Conservation (phyloP, 2,797 vertebrate species). For the Distichodus sexfasciatus region DNA sequence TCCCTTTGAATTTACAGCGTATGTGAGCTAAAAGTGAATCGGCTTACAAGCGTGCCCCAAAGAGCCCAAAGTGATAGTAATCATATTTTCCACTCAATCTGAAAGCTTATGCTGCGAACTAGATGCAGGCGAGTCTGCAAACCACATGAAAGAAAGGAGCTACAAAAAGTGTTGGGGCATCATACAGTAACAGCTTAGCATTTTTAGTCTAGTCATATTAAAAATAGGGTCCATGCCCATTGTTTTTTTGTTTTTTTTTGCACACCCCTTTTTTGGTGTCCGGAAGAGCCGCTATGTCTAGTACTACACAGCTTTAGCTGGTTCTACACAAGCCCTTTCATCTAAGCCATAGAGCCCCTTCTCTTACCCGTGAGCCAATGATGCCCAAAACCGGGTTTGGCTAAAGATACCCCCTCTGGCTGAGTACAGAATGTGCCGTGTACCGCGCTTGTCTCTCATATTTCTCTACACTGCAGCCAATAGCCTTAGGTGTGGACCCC, state of each 20-base stretch:
- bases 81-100: slow-evolving; percentile 44
- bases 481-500: slow-evolving; percentile 30
- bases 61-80: slow-evolving; percentile 31
- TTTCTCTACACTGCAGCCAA: slow-evolving; percentile 41
- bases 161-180: slow-evolving; percentile 20
- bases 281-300: slow-evolving; percentile 3
- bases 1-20: slow-evolving; percentile 37
- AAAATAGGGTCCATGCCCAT: neutral
- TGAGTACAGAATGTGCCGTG: neutral
- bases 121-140: neutral
- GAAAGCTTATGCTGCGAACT: slow-evolving; percentile 35
- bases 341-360: neutral
- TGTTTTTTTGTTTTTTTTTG: slow-evolving; percentile 9
- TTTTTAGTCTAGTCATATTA: slow-evolving; percentile 11
- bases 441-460: slow-evolving; percentile 18
- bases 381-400: neutral
- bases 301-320: slow-evolving; percentile 2
- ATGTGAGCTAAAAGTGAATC: slow-evolving; percentile 33
- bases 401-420: slow-evolving; percentile 17
- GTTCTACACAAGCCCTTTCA: slow-evolving; percentile 13
- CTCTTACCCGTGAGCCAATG: slow-evolving; percentile 9
- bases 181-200: slow-evolving; percentile 4
- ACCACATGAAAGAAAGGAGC: slow-evolving; percentile 31
- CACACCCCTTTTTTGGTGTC: neutral
- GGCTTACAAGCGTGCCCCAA: slow-evolving; percentile 22